phyloP scores from a whole-genome alignment of 2,113 vertebrate genomes.

The Electrona antarctica region DNA sequence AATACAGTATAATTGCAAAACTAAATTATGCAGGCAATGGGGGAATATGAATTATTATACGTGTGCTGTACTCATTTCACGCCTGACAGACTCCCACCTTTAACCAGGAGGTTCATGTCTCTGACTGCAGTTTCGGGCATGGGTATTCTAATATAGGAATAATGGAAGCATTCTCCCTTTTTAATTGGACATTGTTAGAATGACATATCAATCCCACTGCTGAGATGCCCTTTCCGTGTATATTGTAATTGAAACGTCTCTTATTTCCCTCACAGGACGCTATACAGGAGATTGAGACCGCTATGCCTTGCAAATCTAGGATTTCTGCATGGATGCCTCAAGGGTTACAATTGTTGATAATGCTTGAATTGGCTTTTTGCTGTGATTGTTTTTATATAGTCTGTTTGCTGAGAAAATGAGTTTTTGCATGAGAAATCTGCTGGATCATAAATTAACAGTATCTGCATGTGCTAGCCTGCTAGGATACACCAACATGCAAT shows the following conservation, averaged over 20 bases:
- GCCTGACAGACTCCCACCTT: slow-evolving; percentile 76
- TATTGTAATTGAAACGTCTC: slow-evolving; percentile 79
- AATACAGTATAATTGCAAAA: slow-evolving; percentile 65
- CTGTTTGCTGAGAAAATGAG: slow-evolving; percentile 25
- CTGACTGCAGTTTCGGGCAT: slow-evolving; percentile 49
- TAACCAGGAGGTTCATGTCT: slow-evolving; percentile 67
- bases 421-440: slow-evolving; percentile 27
- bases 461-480: background rate
- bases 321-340: slow-evolving; percentile 12
- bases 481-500: slow-evolving; percentile 35
- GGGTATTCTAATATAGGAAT: slow-evolving; percentile 76
- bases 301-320: slow-evolving; percentile 40
- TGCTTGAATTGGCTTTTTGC: slow-evolving; percentile 28
- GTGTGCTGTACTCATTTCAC: slow-evolving; percentile 81
- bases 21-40: slow-evolving; percentile 68
- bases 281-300: slow-evolving; percentile 30
- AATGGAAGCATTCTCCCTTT: slow-evolving; percentile 76
- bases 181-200: slow-evolving; percentile 84
- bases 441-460: slow-evolving; percentile 6
- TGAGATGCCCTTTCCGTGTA: slow-evolving; percentile 78
- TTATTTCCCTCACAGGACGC: slow-evolving; percentile 39
- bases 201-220: slow-evolving; percentile 77
- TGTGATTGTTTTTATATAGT: slow-evolving; percentile 21
- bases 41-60: slow-evolving; percentile 77
- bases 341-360: slow-evolving; percentile 26